Evolutionary conservation across 1,140 invertebrate genomes (phyloP).

Genomic region (Paraescarpia echinospica): DNA sequence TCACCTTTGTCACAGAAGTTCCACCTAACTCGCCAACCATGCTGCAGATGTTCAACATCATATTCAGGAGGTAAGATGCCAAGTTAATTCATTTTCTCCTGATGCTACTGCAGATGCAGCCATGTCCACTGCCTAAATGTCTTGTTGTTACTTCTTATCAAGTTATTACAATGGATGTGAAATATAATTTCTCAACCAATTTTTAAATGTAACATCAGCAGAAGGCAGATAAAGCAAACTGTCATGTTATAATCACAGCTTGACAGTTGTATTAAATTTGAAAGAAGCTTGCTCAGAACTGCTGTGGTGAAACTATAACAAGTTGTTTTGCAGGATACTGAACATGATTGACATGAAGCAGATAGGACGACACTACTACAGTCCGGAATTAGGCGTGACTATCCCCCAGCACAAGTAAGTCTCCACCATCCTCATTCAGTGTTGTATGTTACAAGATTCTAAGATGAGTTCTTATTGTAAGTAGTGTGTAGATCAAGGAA

Average conservation of each 20-base stretch:
- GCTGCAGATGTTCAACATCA: slow-evolving; percentile 48
- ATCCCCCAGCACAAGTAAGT: slow-evolving; percentile 53
- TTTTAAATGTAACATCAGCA: neutral
- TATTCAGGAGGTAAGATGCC: slow-evolving; percentile 41
- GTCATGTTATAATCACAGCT: neutral
- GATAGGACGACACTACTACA: slow-evolving; percentile 79
- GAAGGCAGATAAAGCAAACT: neutral
- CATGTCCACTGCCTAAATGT: too few species aligned
- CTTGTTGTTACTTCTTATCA: too few species aligned
- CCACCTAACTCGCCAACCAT: slow-evolving; percentile 39
- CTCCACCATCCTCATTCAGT: slow-evolving; percentile 55
- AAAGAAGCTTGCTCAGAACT: too few species aligned
- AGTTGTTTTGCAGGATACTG: slow-evolving; percentile 36
- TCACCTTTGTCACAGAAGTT: slow-evolving; percentile 45
- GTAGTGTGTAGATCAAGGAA: neutral
- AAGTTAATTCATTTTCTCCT: neutral
- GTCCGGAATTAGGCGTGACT: slow-evolving; percentile 63
- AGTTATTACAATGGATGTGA: neutral
- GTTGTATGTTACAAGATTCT: neutral
- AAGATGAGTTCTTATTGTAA: neutral
- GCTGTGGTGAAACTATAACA: neutral
- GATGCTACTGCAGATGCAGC: too few species aligned
- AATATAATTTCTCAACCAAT: neutral
- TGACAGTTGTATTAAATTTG: neutral
- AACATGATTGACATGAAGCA: slow-evolving; percentile 55